Evolutionary conservation across 23 tunicate species (phyloP).

Genomic region (Botrylloides violaceus): DNA sequence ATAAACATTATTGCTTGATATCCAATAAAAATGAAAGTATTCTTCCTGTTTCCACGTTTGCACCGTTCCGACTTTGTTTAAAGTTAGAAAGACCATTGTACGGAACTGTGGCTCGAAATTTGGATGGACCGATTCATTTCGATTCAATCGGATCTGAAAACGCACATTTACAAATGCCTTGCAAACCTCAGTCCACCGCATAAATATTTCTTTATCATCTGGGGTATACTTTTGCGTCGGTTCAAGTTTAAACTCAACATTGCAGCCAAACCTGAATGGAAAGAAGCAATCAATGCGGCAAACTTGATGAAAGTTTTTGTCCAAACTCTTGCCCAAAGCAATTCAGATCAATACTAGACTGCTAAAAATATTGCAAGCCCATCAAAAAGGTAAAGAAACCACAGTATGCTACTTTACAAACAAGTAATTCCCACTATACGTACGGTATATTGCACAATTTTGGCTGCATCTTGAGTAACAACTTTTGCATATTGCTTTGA

Average conservation of each 20-base stretch:
- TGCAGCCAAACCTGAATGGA: neutral
- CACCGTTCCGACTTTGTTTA: neutral
- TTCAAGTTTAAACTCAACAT: slow-evolving; percentile 3
- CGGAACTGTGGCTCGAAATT: slow-evolving; percentile 15
- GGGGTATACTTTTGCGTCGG: slow-evolving; percentile 12
- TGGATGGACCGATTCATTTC: neutral
- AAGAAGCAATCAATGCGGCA: slow-evolving; percentile 1
- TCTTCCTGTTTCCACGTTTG: neutral
- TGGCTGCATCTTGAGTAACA: slow-evolving; percentile 11
- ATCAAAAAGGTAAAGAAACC: too few relatives aligned
- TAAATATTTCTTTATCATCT: neutral
- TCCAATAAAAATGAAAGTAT: slow-evolving; percentile 19
- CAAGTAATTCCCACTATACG: too few relatives aligned
- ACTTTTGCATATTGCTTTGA: slow-evolving; percentile 2
- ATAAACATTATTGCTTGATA: neutral
- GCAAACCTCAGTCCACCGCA: slow-evolving; percentile 17
- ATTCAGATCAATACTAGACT: too few relatives aligned
- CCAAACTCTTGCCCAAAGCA: too few relatives aligned
- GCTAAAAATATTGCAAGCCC: too few relatives aligned
- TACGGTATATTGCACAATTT: slow-evolving; percentile 7
- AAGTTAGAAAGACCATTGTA: neutral
- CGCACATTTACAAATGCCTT: slow-evolving; percentile 12
- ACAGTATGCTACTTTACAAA: too few relatives aligned
- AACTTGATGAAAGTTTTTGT: too few relatives aligned
- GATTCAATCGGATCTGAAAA: slow-evolving; percentile 1